Base-by-base conservation (phyloP, 1,140 invertebrate genomes). In the Pseudobourletiella spinata region DNA sequence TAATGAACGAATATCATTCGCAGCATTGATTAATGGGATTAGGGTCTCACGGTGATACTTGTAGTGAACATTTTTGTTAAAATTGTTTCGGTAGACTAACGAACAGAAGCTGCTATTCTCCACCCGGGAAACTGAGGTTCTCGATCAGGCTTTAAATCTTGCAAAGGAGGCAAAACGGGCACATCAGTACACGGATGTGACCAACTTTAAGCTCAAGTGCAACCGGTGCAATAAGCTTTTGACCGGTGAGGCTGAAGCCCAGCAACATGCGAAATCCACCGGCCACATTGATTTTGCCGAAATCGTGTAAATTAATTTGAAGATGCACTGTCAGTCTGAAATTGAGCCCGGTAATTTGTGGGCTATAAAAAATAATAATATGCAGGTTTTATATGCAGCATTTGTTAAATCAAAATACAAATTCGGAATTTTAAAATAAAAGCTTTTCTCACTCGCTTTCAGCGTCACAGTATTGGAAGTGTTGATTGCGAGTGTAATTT, bases 231-330 rank as follows among this genome's bases (percentile, higher is more conserved):
- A 87, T 66, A 75, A 80, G 18, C 75, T 82, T 65, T 73, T 96
- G 1, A 84, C 79, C 56, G 91, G 92, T 14, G 84, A 91, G 72
- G 76, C 74, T 1, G 85, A 89, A 72, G 91, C 91, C 1, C 84
- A 87, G 67, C 76, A 83, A 50, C 92, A 96, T 77, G 91, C 91
- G 14, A 85, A 86, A 75, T 77, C 80, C 48, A 93, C 91, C 1
- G 86, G 85, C 26, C 93, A 97, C 75, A 82, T 81, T 35, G 86
- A 84, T 68, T 97, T 95, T 76, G 87, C 87, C n/a, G 92, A 97
- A 73, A 43, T 55, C 22, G 44, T 20, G 6, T 46, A 20, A 46
- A n/a, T n/a, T n/a, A n/a, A n/a, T n/a, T 39, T 39, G 32, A 39
- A 11, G 32, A 39, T 11, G 8, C 32, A 39, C 32, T n/a, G n/a